phyloP scores from a whole-genome alignment of 2,888 invertebrate species.

The Plebejus argus region DNA sequence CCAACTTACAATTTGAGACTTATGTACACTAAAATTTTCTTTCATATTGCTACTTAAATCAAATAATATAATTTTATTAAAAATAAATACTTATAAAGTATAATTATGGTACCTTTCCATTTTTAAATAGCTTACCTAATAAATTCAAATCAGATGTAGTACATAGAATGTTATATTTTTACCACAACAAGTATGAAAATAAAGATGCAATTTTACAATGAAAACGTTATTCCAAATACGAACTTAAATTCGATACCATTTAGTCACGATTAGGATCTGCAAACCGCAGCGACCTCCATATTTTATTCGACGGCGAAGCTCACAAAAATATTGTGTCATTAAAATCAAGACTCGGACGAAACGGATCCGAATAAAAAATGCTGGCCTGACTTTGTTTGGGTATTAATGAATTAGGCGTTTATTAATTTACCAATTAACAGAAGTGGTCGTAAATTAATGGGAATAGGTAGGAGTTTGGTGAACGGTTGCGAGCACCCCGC shows the following conservation, averaged over 20 bases:
- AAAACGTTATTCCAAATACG: background rate
- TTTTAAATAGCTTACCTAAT: no score
- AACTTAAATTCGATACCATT: slow-evolving; percentile 16
- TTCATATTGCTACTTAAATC: no score
- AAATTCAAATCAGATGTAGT: no score
- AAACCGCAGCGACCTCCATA: background rate
- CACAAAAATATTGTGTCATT: slow-evolving; percentile 7
- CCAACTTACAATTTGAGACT: background rate
- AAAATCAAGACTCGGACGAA: slow-evolving; percentile 2
- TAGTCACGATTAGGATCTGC: slow-evolving; percentile 6
- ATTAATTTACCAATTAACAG: slow-evolving; percentile 46
- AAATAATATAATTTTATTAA: no score
- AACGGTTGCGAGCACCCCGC: slow-evolving; percentile 69
- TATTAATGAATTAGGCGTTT: slow-evolving; percentile 5
- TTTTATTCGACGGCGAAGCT: background rate
- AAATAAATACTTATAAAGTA: no score
- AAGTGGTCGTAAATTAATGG: slow-evolving; percentile 69
- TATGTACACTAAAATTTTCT: no score
- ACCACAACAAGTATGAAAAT: background rate
- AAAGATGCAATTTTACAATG: background rate
- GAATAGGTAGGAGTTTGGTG: slow-evolving; percentile 67
- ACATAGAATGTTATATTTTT: background rate
- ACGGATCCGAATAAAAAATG: background rate
- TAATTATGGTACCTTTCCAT: no score
- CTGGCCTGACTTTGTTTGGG: background rate